Evolutionary conservation across 1,140 invertebrate genomes (phyloP).

Genomic region (Polyergus mexicanus): DNA sequence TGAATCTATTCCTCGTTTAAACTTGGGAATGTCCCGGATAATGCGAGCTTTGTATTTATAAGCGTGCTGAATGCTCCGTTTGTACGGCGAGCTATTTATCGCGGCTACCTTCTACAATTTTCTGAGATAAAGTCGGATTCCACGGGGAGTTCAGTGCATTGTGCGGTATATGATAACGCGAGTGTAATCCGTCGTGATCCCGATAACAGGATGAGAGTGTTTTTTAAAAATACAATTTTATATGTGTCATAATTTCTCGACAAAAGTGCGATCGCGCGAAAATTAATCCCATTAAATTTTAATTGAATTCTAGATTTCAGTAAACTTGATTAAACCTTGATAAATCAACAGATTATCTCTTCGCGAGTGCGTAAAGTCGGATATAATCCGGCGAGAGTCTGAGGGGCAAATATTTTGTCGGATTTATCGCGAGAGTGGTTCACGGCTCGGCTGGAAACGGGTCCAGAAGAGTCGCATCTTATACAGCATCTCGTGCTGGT

Average conservation of each 20-base stretch:
- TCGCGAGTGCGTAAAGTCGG: background rate
- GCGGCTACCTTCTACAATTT: constrained; percentile 18
- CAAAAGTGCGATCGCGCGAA: background rate
- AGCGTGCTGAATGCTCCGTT: constrained; percentile 33
- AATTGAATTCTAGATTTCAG: background rate
- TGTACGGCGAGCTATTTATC: constrained; percentile 13
- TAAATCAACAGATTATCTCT: background rate
- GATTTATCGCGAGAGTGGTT: background rate
- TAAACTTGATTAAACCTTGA: background rate
- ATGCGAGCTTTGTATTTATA: constrained; percentile 38
- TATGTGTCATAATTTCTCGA: too few relatives aligned
- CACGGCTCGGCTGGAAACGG: background rate
- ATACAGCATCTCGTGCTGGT: background rate
- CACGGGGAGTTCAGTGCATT: background rate
- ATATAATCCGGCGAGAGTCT: background rate
- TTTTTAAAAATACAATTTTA: background rate
- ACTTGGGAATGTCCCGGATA: constrained; percentile 23
- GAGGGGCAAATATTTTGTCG: background rate
- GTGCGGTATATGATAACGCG: constrained; percentile 13
- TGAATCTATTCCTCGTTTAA: background rate
- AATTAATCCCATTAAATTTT: background rate
- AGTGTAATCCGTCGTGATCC: background rate
- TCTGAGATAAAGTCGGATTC: constrained; percentile 18
- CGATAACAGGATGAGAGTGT: background rate
- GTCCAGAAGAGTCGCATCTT: constrained; percentile 5